Evolutionary conservation across 2,888 invertebrate genomes (phyloP).

Genomic region (Phoronis australis): DNA sequence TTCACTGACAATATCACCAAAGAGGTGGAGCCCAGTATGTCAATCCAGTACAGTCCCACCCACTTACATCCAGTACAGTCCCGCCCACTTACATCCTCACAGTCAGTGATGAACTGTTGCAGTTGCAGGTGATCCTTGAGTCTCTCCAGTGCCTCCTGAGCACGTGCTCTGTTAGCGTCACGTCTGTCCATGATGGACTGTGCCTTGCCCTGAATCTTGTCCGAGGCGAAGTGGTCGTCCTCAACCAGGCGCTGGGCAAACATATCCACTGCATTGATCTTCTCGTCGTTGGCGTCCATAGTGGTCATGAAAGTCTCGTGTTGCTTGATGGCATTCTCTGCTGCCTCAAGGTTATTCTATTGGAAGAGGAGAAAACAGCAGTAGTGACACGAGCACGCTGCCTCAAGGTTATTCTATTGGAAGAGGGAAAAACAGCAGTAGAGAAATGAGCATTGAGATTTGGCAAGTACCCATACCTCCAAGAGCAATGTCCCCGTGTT

Average conservation of each 20-base stretch:
- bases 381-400: no score
- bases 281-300: conserved; percentile 99
- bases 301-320: conserved; percentile 99
- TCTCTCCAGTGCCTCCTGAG: conserved; percentile 84
- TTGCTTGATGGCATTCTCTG: conserved; percentile 92
- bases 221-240: conserved; percentile 93
- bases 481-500: no score
- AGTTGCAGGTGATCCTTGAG: conserved; percentile 89
- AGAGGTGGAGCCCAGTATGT: no score
- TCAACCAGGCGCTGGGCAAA: conserved; percentile 80
- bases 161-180: conserved; percentile 83
- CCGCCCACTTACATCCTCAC: conserved; percentile 53
- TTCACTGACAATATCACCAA: no score
- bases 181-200: conserved; percentile 84
- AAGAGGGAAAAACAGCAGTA: conserved; percentile 5
- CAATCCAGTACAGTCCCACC: no score
- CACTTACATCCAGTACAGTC: no score
- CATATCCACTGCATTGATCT: conserved; percentile 92
- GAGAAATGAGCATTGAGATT: no score
- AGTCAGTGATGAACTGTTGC: conserved; percentile 79
- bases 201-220: conserved; percentile 93
- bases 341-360: conserved; percentile 82
- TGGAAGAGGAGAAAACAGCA: conserved; percentile 11
- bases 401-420: conserved; percentile 73
- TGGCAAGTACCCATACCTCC: no score